These are phyloP conservation scores for Heliconius ismenius DNA, from an alignment of 2,888 invertebrate species.

Conservation along the genomic window DNA sequence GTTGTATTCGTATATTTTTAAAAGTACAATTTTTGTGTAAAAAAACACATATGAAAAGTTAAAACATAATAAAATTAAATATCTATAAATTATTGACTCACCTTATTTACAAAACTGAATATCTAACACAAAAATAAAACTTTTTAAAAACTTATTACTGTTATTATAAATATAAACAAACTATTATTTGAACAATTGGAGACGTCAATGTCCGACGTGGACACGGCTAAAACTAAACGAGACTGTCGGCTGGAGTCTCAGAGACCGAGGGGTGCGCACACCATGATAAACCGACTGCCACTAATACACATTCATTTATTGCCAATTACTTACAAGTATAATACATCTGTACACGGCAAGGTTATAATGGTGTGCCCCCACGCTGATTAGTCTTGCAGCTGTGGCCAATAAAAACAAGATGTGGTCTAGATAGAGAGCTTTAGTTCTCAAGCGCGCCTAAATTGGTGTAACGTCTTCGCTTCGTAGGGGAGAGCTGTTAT, in stretches of 20 bases:
- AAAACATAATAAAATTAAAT: neutral
- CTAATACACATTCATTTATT: conserved; percentile 55
- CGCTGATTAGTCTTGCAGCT: conserved; percentile 63
- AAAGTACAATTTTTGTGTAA: neutral
- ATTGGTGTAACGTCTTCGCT: conserved; percentile 38
- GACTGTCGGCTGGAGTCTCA: conserved; percentile 49
- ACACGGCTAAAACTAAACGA: conserved; percentile 68
- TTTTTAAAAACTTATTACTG: conserved; percentile 15
- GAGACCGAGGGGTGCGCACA: conserved; percentile 43
- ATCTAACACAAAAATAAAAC: neutral
- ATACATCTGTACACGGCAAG: conserved; percentile 57
- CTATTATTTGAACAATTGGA: conserved; percentile 34
- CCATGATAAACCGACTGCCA: conserved; percentile 49
- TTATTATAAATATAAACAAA: conserved; percentile 18
- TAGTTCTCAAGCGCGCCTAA: conserved; percentile 38
- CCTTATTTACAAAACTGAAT: neutral
- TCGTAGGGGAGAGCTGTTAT: conserved; percentile 22
- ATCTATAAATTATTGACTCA: neutral
- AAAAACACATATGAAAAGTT: neutral
- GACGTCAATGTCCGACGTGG: conserved; percentile 63
- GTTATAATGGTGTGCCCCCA: conserved; percentile 55
- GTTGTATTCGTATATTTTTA: neutral
- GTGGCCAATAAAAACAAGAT: conserved; percentile 58
- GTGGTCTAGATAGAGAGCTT: conserved; percentile 50
- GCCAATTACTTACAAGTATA: conserved; percentile 52